Evolutionary conservation across 2,113 vertebrate species (phyloP).

Genomic region (Nanorana parkeri): DNA sequence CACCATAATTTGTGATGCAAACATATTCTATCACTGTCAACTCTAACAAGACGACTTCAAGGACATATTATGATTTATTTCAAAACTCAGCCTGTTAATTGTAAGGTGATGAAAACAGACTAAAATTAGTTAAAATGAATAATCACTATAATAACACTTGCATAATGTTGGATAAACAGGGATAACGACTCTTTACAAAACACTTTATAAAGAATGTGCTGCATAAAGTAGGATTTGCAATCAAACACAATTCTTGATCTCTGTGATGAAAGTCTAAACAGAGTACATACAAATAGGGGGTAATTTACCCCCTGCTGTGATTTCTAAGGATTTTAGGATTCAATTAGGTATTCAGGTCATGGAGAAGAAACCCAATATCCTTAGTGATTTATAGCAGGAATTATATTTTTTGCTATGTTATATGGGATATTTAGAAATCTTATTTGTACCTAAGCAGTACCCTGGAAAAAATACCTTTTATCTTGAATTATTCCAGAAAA

Average conservation of each 20-base stretch:
- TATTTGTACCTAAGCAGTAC: too few species aligned
- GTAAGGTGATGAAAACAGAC: not conserved
- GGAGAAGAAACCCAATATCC: too few species aligned
- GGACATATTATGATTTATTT: not conserved
- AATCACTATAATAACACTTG: slow-evolving; percentile 1
- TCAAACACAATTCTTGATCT: not conserved
- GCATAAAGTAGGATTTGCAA: not conserved
- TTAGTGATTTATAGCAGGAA: too few species aligned
- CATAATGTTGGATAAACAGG: not conserved
- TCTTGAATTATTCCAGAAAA: too few species aligned
- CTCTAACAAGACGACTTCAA: not conserved
- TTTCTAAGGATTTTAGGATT: too few species aligned
- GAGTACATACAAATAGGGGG: too few species aligned
- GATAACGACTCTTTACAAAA: not conserved
- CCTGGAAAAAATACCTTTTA: too few species aligned
- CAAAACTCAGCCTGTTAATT: not conserved
- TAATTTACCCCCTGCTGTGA: too few species aligned
- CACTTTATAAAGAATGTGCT: not conserved
- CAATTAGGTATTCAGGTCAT: too few species aligned
- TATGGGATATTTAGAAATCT: too few species aligned
- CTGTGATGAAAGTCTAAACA: too few species aligned
- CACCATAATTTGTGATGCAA: not conserved
- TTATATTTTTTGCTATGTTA: too few species aligned
- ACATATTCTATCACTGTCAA: not conserved
- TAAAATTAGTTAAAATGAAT: slow-evolving; percentile 9